Evolutionary conservation across 2,113 vertebrate species (phyloP), one percentile per base, ranked within the genome.

Genomic region (Sciurus niger): DNA sequence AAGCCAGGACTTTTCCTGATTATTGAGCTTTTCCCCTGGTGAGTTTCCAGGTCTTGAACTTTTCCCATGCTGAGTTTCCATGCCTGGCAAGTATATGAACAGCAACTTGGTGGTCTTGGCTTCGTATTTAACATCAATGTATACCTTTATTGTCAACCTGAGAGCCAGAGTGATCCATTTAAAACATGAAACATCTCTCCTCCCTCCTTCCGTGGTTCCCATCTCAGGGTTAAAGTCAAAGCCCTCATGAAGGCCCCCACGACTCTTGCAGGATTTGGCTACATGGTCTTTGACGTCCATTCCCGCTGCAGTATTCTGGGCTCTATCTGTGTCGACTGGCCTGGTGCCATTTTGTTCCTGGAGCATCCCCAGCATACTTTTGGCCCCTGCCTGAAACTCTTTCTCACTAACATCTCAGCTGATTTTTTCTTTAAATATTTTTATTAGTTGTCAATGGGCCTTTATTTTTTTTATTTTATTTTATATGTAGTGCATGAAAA

Each of bases 91-190:
- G 20, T 51, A 78, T 34, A 25, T 83, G 94, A 74, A 96, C n/a
- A 83, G 70, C 6, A 70, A n/a, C 34, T 70, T 70, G 67, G 40
- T 89, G 11, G 32, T 82, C 48, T 94, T 95, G 90, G 80, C 85
- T 94, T 92, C 68, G n/a, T 28, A 37, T 73, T 77, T 95, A 68
- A 79, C 24, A 43, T 82, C 68, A 90, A 87, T 70, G 40, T 96
- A 58, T 34, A 76, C 20, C 11, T 22, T 84, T 37, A 51, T 73
- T 60, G 93, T 90, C 37, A 67, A 84, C 13, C 18, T 16, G 53
- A 22, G 34, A 77, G 25, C 32, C 67, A 90, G n/a, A 76, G 80
- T 22, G 65, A 55, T 17, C 55, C 53, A 78, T 74, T 87, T 65
- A 55, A 85, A 95, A 88, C 22, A 7, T 55, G 24, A 63, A 46